Base-by-base conservation (phyloP, 2,113 vertebrate genomes). In the Pterocles orientalis region DNA sequence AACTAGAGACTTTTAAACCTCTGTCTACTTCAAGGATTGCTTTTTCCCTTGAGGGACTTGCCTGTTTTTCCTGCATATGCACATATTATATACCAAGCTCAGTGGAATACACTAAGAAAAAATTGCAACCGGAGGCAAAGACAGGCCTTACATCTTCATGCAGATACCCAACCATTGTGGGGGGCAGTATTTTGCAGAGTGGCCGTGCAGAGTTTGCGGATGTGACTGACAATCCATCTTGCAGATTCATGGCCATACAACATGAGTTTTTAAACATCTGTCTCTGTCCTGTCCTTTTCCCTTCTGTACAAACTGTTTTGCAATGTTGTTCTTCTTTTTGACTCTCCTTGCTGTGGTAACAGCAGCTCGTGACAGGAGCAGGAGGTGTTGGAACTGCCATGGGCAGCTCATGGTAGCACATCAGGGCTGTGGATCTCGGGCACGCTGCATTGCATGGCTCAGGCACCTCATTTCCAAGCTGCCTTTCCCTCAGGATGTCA, bases 31-130 rank as follows among this genome's bases (percentile, higher is more conserved):
- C 82, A 62, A 91, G 71, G 65, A 29, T 24, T 86, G 75, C 79
- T 92, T 81, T 97, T 82, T 47, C 90, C 82, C 39, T 65, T 82
- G 39, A 95, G 88, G 33, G 41, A 72, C 91, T 90, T 90, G 85
- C 53, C 86, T 34, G 2, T 61, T 65, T 54, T 58, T 92, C 69
- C 75, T 33, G 2, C 6, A 1, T 20, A 34, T 33, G 68, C 43
- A 31, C 2, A 0, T 56, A 21, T 36, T 80, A 18, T 8, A 28
- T 33, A n/a, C 12, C 23, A 48, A 86, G 29, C 28, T 64, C 1
- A 0, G 60, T 2, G 6, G 69, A 69, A 90, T 89, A 34, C 12
- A 31, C 51, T 10, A 15, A 18, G 58, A 39, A 60, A 18, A 69
- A 81, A 82, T 62, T 66, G 36, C 72, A 84, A 6, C 7, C 13